Evolutionary conservation across 2,113 vertebrate species (phyloP), one percentile per base, ranked within the genome.

Genomic region (Manacus vitellinus): DNA sequence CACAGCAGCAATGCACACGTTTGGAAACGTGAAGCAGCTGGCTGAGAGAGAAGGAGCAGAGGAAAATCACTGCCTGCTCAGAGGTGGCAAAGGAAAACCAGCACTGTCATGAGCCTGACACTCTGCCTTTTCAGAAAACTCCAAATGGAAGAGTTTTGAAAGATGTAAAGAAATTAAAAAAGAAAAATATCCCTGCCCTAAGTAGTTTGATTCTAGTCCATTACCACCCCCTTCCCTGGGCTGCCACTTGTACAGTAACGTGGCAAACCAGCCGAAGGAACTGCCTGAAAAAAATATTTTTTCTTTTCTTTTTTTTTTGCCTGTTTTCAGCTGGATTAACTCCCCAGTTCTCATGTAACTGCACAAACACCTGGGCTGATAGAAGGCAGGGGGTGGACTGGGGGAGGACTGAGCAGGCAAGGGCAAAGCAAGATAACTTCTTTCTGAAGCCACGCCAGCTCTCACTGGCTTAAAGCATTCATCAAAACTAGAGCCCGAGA

Each of bases 311-410:
- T 21, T 41, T 41, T 41, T 37, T 41, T 22, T 14, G 5, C 9
- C 28, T 14, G 5, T 63, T 85, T 92, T 80, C 30, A 77, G 27
- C 19, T 84, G 76, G 46, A 74, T 91, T 84, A 81, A 71, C 63
- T 77, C 59, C 89, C 30, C 35, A 63, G 33, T 46, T 84, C 76
- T 37, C 59, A 94, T 1, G 27, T 8, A 83, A 85, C 88, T 83
- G 55, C 55, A 81, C 35, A 63, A 95, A 81, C 93, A 89, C 91
- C 89, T 86, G 83, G 21, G 8, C 73, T 91, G 92, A 94, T 12
- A 94, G 51, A 59, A 47, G 66, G 85, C 67, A 76, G 25, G 41
- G 71, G 46, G 83, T 1, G 6, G n/a, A 58, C 41, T 9, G 78
- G 41, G 88, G 95, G 94, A 89, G 84, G 91, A 63, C 49, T 19